Conservation (phyloP, 2,113 vertebrate species). For the Colius striatus region DNA sequence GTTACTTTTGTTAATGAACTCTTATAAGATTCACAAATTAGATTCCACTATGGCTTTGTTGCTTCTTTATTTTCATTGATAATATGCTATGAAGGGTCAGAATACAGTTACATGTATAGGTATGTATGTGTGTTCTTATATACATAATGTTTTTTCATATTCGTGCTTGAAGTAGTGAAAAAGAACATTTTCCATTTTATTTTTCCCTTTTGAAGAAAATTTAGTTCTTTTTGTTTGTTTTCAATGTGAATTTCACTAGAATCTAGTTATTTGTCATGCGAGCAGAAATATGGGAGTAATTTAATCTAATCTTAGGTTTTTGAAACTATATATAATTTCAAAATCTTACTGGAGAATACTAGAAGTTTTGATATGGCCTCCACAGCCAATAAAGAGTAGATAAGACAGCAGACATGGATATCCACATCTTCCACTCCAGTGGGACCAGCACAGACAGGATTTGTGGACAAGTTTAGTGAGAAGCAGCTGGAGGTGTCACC, state of each 20-base stretch:
- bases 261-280: not conserved
- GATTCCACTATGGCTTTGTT: not conserved
- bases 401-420: fast-evolving
- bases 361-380: not conserved
- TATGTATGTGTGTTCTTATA: too few species aligned
- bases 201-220: not conserved
- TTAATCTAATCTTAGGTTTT: not conserved
- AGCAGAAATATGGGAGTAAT: not conserved
- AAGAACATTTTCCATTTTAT: not conserved
- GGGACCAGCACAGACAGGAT: not conserved
- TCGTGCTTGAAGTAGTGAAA: not conserved
- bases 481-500: not conserved
- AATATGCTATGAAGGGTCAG: not conserved
- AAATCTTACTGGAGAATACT: not conserved
- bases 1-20: not conserved
- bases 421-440: fast-evolving
- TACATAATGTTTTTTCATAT: not conserved
- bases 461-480: not conserved
- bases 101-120: not conserved
- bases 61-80: not conserved
- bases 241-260: not conserved
- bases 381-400: not conserved
- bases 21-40: not conserved
- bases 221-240: not conserved
- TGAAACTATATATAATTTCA: not conserved